These are phyloP conservation scores for Bacillus rossius DNA, from an alignment of 1,140 invertebrate genomes.

Conservation along the genomic window DNA sequence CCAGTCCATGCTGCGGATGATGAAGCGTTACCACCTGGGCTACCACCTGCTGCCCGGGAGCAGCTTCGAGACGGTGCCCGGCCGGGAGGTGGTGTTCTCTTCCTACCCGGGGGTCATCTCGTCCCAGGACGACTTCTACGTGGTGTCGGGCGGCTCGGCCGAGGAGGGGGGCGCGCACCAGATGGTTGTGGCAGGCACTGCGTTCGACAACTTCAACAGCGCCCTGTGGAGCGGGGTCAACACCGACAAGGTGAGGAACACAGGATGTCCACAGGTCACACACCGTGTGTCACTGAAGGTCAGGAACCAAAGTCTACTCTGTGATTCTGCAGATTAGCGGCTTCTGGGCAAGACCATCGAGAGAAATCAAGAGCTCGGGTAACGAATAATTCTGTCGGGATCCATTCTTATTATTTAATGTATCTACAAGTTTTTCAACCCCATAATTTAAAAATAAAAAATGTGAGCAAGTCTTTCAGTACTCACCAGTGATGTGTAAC, in stretches of 20 bases:
- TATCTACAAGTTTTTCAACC: no score
- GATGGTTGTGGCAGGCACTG: constrained; percentile 6
- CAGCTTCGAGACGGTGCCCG: constrained; percentile 51
- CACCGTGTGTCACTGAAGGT: no score
- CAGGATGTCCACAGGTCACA: background rate
- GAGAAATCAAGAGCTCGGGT: no score
- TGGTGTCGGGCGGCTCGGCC: constrained; percentile 37
- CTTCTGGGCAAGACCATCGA: no score
- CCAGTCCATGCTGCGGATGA: constrained; percentile 77
- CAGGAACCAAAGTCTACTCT: no score
- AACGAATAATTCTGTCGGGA: no score
- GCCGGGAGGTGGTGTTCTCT: constrained; percentile 67
- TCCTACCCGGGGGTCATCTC: constrained; percentile 84
- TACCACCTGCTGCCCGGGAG: constrained; percentile 54
- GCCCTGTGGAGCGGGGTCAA: constrained; percentile 12
- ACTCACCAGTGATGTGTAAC: no score
- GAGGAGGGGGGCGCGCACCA: background rate
- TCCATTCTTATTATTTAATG: no score
- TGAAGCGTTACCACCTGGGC: constrained; percentile 85
- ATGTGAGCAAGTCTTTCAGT: no score
- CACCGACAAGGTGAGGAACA: background rate
- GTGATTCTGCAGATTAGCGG: no score
- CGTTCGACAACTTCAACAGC: constrained; percentile 11
- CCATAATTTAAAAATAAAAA: no score
- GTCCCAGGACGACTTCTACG: constrained; percentile 87